Percentiles rank a stretch among this genome's conserved stretches.
Evolutionary conservation across 1,140 invertebrate species (phyloP).

Genomic region (Pentalonia nigronervosa): DNA sequence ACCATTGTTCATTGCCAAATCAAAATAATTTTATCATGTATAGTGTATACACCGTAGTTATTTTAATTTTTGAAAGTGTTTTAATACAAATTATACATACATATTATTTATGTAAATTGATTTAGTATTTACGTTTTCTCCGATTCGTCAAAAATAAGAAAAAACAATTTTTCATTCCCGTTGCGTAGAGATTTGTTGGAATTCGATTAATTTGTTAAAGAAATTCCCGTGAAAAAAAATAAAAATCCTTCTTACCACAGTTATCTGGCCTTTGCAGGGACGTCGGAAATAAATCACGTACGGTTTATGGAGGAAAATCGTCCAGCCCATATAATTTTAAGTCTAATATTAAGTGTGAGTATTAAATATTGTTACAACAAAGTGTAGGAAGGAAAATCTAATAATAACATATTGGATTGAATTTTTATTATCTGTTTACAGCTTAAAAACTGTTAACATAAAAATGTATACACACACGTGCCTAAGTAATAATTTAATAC

Average conservation of each 20-base stretch:
- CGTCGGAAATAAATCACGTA: slow-evolving; percentile 1
- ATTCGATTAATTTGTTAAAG: slow-evolving; percentile 16
- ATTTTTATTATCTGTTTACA: neutral
- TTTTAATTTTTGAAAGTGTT: neutral
- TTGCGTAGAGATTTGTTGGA: neutral
- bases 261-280: slow-evolving; percentile 1
- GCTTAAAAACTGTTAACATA: neutral
- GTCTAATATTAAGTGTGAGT: neutral
- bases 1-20: neutral
- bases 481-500: neutral
- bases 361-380: neutral
- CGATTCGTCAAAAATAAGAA: neutral
- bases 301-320: neutral
- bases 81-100: neutral
- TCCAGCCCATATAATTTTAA: neutral
- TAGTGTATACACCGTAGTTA: neutral
- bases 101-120: neutral
- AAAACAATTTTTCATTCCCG: neutral
- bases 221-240: neutral
- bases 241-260: neutral
- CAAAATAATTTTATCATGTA: neutral
- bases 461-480: neutral
- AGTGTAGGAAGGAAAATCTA: neutral
- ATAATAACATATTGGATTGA: neutral
- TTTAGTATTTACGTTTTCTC: neutral